Evolutionary conservation across 2,888 invertebrate genomes (phyloP), one percentile per base, ranked within the genome.

Genomic region (Eristalis intricaria): DNA sequence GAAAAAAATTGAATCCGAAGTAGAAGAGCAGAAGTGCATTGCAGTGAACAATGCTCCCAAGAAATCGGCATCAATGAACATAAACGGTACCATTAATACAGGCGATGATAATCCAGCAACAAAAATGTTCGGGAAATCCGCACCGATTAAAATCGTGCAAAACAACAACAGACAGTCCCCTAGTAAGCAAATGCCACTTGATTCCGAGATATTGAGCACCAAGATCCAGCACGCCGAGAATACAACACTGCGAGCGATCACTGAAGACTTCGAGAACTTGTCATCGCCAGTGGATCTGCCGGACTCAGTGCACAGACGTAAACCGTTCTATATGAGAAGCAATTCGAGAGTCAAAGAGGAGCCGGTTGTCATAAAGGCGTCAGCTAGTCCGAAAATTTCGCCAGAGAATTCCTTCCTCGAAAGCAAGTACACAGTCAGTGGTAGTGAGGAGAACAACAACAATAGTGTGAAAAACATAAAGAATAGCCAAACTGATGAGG

Each of bases 131-230:
- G 94, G 93, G 1, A 95, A 96, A 91, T 95, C 95, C 56, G 94
- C 95, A 70, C 96, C 96, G 4, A 96, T 96, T 90, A 95, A 96
- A 91, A 96, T 96, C 87, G 90, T 94, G 84, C 94, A 94, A 88
- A 94, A 94, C 90, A 94, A 94, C 64, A 87, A 84, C 23, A 75
- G 87, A 15, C 94, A 94, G 61, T 95, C 95, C 29, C 92, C 95
- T 88, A 93, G 95, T 88, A 95, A 95, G 71, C 95, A 95, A 92
- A 95, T 95, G 90, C 95, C 96, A 91, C 93, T 96, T 88, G 96
- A 96, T 91, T 92, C 95, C 79, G 95, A 96, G 93, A 95, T 96
- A 68, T 88, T 92, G 1, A 92, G 91, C 84, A 90, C 90, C 0
- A 92, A 92, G 79, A 92, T 92, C n/a, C 91, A 92, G 84, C 91